phyloP scores from a whole-genome alignment of 2,797 vertebrate species.

The Scleropages formosus region DNA sequence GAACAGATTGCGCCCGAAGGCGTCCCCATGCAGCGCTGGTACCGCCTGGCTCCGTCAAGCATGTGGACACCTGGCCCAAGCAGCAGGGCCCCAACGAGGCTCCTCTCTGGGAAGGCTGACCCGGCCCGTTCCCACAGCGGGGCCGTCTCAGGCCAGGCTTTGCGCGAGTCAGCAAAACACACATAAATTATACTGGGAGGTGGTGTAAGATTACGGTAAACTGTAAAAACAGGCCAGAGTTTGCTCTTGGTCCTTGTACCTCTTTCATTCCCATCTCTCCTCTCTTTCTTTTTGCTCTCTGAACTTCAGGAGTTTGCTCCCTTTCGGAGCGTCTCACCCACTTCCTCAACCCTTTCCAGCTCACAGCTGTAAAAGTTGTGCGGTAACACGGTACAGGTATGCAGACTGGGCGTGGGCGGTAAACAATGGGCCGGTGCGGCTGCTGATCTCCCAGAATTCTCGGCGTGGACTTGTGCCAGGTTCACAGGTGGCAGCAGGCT shows the following conservation, averaged over 20 bases:
- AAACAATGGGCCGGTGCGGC: neutral
- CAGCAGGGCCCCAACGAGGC: neutral
- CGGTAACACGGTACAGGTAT: neutral
- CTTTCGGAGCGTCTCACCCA: neutral
- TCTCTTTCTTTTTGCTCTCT: neutral
- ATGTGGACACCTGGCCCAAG: conserved; percentile 20
- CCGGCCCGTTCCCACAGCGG: conserved; percentile 12
- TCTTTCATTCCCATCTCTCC: too few relatives aligned
- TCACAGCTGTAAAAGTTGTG: neutral
- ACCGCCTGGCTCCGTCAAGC: neutral
- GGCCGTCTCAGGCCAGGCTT: neutral
- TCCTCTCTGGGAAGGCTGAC: neutral
- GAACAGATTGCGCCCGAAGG: neutral
- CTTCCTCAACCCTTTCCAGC: neutral
- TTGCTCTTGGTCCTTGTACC: conserved; percentile 22
- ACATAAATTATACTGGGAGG: conserved; percentile 21
- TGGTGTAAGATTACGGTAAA: conserved; percentile 24
- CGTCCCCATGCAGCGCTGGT: neutral
- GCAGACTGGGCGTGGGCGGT: neutral
- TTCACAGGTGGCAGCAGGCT: neutral
- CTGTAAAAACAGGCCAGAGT: conserved; percentile 17
- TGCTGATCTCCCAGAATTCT: neutral
- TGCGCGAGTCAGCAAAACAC: conserved; percentile 21
- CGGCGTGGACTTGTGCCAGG: neutral
- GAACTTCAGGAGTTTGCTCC: neutral